A percentile compares a stretch with the other conserved stretches of the same genome.
Evolutionary conservation across 2,797 vertebrate genomes (phyloP).

Genomic region (Miopithecus talapoin): DNA sequence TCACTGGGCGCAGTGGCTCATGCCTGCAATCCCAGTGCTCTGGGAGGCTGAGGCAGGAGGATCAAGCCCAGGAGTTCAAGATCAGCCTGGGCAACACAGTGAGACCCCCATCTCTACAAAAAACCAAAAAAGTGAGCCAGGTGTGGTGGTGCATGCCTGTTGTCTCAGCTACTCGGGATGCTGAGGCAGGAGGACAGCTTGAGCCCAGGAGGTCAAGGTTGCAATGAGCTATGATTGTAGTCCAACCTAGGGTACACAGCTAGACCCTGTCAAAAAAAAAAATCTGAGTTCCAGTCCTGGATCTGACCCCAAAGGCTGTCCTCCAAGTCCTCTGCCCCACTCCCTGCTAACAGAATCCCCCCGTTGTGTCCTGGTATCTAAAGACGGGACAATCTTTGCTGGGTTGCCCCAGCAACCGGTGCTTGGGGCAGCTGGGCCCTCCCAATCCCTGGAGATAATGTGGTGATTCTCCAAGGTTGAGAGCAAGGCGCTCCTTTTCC

Average conservation of each 20-base stretch:
- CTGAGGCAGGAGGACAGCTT: not conserved
- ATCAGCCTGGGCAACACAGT: not conserved
- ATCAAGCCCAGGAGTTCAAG: not conserved
- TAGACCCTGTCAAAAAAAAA: not conserved
- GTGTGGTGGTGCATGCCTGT: not conserved
- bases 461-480: not conserved
- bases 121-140: not conserved
- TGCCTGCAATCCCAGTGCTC: not conserved
- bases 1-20: not conserved
- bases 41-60: not conserved
- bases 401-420: not conserved
- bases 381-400: not conserved
- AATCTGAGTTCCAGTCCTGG: not conserved
- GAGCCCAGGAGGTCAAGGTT: not conserved
- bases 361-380: not conserved
- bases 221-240: not conserved
- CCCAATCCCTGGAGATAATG: accelerated
- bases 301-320: not conserved
- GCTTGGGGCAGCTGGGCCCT: not conserved
- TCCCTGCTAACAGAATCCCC: too few species aligned
- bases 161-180: not conserved
- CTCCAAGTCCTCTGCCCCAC: not conserved
- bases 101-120: not conserved
- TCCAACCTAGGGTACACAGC: not conserved
- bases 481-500: not conserved